These are phyloP conservation scores for Scophthalmus maximus DNA, from an alignment of 2,113 vertebrate genomes.

Conservation along the genomic window DNA sequence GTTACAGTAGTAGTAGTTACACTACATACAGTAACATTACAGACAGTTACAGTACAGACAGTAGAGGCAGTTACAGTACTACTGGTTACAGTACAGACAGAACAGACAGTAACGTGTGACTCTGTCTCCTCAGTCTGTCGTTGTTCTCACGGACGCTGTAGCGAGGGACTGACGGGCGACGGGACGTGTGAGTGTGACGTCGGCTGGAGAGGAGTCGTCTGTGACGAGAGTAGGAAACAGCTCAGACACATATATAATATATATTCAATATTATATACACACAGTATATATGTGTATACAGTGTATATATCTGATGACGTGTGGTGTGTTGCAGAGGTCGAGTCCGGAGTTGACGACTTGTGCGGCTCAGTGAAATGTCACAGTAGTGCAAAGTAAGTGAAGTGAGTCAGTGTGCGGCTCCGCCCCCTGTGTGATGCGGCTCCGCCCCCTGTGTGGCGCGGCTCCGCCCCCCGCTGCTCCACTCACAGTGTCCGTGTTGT, in stretches of 20 bases:
- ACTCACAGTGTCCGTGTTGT: neutral
- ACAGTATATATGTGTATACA: neutral
- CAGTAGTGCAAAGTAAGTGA: slow-evolving; percentile 92
- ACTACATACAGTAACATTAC: too few species aligned
- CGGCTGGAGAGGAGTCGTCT: slow-evolving; percentile 90
- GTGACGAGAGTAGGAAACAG: slow-evolving; percentile 79
- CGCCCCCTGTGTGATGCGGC: too few species aligned
- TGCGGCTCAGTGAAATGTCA: slow-evolving; percentile 87
- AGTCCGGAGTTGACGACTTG: slow-evolving; percentile 70
- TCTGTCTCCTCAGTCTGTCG: slow-evolving; percentile 77
- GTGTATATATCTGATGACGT: neutral
- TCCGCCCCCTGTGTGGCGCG: too few species aligned
- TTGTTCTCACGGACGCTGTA: slow-evolving; percentile 89
- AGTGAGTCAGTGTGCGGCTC: neutral
- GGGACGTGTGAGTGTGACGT: slow-evolving; percentile 89
- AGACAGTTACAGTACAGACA: too few species aligned
- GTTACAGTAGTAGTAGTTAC: too few species aligned
- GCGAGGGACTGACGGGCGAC: slow-evolving; percentile 83
- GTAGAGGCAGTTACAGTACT: too few species aligned
- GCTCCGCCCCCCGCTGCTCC: too few species aligned
- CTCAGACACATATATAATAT: too few species aligned
- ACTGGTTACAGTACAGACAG: too few species aligned
- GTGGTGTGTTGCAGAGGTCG: slow-evolving; percentile 84
- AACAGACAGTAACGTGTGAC: neutral
- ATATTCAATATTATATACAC: neutral